phyloP scores from a whole-genome alignment of 2,888 invertebrate species.

The Agriopis leucophaearia region DNA sequence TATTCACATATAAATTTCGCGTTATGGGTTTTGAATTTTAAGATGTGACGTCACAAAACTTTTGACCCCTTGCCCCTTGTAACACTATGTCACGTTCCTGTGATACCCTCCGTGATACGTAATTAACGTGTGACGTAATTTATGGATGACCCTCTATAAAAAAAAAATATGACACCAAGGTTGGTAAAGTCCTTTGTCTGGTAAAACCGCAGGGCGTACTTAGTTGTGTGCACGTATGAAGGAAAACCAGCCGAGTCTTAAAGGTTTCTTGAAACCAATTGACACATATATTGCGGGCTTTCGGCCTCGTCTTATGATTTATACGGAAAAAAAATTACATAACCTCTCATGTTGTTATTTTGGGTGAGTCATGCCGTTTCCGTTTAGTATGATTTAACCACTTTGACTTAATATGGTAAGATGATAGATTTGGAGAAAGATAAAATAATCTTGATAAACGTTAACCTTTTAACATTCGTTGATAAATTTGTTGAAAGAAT shows the following conservation, averaged over 20 bases:
- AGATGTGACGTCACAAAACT: too few species aligned
- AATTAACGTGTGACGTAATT: too few species aligned
- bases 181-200: not conserved
- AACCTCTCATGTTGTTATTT: conserved; percentile 27
- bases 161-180: too few species aligned
- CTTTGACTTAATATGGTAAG: not conserved
- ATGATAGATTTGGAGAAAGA: not conserved
- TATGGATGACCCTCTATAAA: too few species aligned
- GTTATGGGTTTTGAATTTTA: too few species aligned
- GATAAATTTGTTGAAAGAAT: too few species aligned
- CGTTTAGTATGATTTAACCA: conserved; percentile 2
- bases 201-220: not conserved
- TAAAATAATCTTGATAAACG: not conserved
- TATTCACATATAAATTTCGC: too few species aligned
- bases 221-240: conserved; percentile 20
- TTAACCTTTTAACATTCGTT: too few species aligned
- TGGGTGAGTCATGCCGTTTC: conserved; percentile 20
- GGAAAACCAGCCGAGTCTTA: conserved; percentile 52
- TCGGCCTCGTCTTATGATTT: conserved; percentile 46
- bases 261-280: conserved; percentile 59
- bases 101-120: too few species aligned
- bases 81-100: too few species aligned
- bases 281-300: conserved; percentile 51
- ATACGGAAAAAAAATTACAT: conserved; percentile 27
- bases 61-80: too few species aligned